Evolutionary conservation across 2,113 vertebrate genomes (phyloP), one percentile per base, ranked within the genome.

Genomic region (Macrotis lagotis): DNA sequence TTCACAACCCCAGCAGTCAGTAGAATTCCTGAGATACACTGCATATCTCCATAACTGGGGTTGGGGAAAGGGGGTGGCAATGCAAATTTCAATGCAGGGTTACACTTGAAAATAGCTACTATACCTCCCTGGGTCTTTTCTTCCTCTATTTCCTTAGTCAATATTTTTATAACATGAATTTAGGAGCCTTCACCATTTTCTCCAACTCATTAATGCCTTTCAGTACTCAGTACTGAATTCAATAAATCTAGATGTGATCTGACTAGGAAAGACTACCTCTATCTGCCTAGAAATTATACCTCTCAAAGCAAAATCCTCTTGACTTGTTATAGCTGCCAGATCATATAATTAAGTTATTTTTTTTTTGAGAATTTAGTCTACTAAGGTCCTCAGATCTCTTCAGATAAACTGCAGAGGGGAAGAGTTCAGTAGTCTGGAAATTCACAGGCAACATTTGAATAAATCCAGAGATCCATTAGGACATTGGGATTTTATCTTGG

Each of bases 401-500:
- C 11, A 74, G 37, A 19, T 74, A 19, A 74, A n/a, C 37, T 74
- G 14, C 37, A 93, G 19, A 55, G 10, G 55, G 92, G 4, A 37
- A 8, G 59, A 74, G 12, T 19, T n/a, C 59, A 74, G 8, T 91
- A 91, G 51, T 7, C 10, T 89, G 37, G 3, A 5, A 47, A 28
- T 88, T 47, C 26, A 51, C 51, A 24, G 91, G 16, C 51, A 51
- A 88, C 49, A 89, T 93, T 51, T 90, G 44, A 55, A 91, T 91
- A 55, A 96, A 91, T 49, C 25, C 24, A 88, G 11, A 51, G 94
- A 44, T 74, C 51, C 28, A 92, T 16, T 53, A 91, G 1, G 94
- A 1, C n/a, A 51, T 47, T 44, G 89, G 19, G 19, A 2, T 91
- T 94, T 26, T 8, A 51, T 44, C 91, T 94, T 47, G 92, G 28